These are phyloP conservation scores for human (Homo sapiens) DNA, from an alignment of 2,113 vertebrate species.

Conservation along the genomic window GRCh38 chr19:4361501-4362000, in stretches of 20 bases:
- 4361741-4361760: slow-evolving; percentile 98
- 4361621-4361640: slow-evolving; percentile 98
- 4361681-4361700: slow-evolving; percentile 99
- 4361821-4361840: no score
- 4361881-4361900: neutral
- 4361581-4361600: neutral
- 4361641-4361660: slow-evolving; percentile 97
- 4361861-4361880: neutral
- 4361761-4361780: slow-evolving; percentile 96
- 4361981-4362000: no score
- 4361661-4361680: slow-evolving; percentile 98
- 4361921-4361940: neutral
- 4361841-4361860: neutral
- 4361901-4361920: no score
- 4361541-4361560: neutral
- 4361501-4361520: slow-evolving; percentile 25
- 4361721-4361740: slow-evolving; percentile 98
- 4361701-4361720: slow-evolving; percentile 97
- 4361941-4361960: neutral
- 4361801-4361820: neutral
- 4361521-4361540: slow-evolving; percentile 56
- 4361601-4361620: slow-evolving; percentile 95
- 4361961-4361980: neutral
- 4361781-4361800: slow-evolving; percentile 92
- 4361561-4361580: neutral